Percentiles rank a stretch among this genome's conserved stretches.
Evolutionary conservation across 2,797 vertebrate species (phyloP).

Genomic region (Acrossocheilus fasciatus): DNA sequence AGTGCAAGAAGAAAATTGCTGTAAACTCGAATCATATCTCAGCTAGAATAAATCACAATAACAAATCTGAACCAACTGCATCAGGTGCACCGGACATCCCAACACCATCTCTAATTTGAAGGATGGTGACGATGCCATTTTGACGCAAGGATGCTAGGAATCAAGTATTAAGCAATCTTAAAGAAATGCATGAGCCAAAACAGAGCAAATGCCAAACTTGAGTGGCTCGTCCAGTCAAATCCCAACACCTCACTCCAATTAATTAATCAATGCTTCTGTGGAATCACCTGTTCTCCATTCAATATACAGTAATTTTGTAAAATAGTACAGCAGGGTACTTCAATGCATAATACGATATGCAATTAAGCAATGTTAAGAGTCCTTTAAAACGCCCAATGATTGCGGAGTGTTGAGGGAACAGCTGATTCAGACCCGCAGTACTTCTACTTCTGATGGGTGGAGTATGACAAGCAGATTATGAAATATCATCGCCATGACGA

Average conservation of each 20-base stretch:
- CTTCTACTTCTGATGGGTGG: conserved; percentile 50
- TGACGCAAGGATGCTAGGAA: neutral
- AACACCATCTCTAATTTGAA: neutral
- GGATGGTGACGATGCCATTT: neutral
- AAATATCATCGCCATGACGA: conserved; percentile 61
- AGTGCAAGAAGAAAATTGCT: too few relatives aligned
- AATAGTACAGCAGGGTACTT: neutral
- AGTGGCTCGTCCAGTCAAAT: neutral
- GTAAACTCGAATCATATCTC: neutral
- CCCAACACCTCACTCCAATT: neutral
- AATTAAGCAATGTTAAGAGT: neutral
- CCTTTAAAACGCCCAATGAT: conserved; percentile 54
- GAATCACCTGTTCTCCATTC: neutral
- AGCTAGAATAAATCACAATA: neutral
- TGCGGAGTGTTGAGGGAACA: conserved; percentile 34
- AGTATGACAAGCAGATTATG: conserved; percentile 54
- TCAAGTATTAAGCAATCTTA: neutral
- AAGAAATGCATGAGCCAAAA: neutral
- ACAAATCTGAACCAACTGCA: neutral
- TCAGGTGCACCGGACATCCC: neutral
- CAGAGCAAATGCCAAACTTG: neutral
- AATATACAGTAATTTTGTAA: neutral
- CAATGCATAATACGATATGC: neutral
- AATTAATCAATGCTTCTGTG: neutral
- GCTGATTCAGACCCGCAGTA: conserved; percentile 63